phyloP scores from a whole-genome alignment of 2,113 vertebrate genomes.

The Osmerus mordax region DNA sequence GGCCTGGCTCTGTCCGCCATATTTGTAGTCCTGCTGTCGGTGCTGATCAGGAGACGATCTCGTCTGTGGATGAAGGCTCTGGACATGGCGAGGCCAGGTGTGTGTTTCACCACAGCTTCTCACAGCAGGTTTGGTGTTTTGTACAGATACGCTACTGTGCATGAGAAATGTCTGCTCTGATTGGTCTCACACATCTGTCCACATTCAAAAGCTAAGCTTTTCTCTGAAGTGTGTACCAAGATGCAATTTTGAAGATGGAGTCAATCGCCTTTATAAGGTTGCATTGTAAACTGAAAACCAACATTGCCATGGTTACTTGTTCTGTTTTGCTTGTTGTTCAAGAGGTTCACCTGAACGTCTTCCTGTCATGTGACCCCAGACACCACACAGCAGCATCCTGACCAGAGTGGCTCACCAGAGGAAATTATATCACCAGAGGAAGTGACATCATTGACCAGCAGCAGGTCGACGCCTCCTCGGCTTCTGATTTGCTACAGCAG shows the following conservation, averaged over 20 bases:
- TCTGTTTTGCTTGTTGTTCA: too few relatives aligned
- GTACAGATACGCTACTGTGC: background rate
- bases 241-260: too few relatives aligned
- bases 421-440: constrained; percentile 35
- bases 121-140: background rate
- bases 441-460: constrained; percentile 21
- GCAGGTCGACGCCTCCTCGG: constrained; percentile 51
- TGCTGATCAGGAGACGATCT: constrained; percentile 37
- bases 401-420: constrained; percentile 20
- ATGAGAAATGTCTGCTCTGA: background rate
- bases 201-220: too few relatives aligned
- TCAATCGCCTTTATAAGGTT: too few relatives aligned
- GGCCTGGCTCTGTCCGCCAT: constrained; percentile 29
- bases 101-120: background rate
- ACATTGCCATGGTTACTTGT: too few relatives aligned
- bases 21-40: constrained; percentile 30
- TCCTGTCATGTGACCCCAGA: constrained; percentile 40
- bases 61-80: constrained; percentile 23
- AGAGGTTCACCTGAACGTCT: background rate
- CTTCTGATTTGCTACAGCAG: constrained; percentile 75
- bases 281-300: too few relatives aligned
- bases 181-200: too few relatives aligned
- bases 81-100: constrained; percentile 52
- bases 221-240: too few relatives aligned
- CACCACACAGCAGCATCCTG: constrained; percentile 41